Evolutionary conservation across 2,113 vertebrate genomes (phyloP).

Genomic region (Taurulus bubalis): DNA sequence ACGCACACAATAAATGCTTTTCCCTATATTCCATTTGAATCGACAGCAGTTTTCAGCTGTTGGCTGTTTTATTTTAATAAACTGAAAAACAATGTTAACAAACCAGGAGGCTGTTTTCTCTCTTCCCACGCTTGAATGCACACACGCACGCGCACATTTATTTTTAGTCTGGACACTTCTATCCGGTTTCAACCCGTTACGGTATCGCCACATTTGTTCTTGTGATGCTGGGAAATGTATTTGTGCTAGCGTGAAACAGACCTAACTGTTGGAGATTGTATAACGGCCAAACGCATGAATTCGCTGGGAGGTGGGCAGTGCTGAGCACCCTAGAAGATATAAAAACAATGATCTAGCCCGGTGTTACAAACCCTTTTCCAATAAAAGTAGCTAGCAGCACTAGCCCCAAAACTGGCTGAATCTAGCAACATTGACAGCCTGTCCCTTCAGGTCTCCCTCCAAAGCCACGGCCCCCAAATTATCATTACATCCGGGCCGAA

Average conservation of each 20-base stretch:
- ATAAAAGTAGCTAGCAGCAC: too few relatives aligned
- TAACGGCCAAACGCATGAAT: not conserved
- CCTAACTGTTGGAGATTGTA: not conserved
- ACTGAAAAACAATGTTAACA: not conserved
- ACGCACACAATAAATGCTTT: not conserved
- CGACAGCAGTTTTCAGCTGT: not conserved
- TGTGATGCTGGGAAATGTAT: not conserved
- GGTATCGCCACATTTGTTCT: not conserved
- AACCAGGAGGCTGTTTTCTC: not conserved
- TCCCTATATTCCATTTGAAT: not conserved
- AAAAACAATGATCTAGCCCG: too few relatives aligned
- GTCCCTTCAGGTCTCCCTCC: too few relatives aligned
- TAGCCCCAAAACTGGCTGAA: too few relatives aligned
- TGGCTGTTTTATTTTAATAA: not conserved
- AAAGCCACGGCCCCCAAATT: too few relatives aligned
- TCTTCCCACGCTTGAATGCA: not conserved
- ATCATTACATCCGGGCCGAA: too few relatives aligned
- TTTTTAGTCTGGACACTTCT: not conserved
- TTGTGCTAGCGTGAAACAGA: not conserved
- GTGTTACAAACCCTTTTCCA: too few relatives aligned
- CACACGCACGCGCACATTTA: not conserved
- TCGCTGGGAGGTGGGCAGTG: not conserved
- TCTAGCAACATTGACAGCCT: too few relatives aligned
- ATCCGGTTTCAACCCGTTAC: not conserved
- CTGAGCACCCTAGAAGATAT: too few relatives aligned